phyloP scores from a whole-genome alignment of 2,888 invertebrate genomes.

The Norana najaformis region DNA sequence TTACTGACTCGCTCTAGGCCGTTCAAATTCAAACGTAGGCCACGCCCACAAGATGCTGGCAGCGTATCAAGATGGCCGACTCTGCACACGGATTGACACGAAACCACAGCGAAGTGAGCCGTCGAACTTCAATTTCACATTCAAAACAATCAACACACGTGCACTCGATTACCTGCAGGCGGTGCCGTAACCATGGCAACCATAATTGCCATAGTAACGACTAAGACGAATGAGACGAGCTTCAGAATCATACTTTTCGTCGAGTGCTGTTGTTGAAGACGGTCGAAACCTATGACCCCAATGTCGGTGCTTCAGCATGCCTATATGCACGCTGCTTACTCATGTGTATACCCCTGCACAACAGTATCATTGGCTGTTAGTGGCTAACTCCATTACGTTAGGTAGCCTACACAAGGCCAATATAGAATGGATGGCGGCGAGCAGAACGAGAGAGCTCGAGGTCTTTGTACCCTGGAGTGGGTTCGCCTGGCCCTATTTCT shows the following conservation, averaged over 20 bases:
- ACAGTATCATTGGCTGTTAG: background rate
- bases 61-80: background rate
- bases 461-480: too few relatives aligned
- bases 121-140: background rate
- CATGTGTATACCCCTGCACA: background rate
- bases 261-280: background rate
- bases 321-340: background rate
- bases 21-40: too few relatives aligned
- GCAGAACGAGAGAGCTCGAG: too few relatives aligned
- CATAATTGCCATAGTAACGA: background rate
- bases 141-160: background rate
- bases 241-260: background rate
- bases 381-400: too few relatives aligned
- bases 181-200: conserved; percentile 21
- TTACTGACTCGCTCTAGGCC: too few relatives aligned
- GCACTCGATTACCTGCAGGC: background rate
- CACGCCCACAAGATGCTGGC: too few relatives aligned
- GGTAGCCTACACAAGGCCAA: background rate
- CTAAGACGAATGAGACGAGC: background rate
- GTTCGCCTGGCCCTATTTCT: too few relatives aligned
- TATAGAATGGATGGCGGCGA: too few relatives aligned
- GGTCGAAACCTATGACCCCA: background rate
- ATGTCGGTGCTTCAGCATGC: background rate
- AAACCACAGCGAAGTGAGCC: background rate
- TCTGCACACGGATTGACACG: background rate